Base-by-base conservation (phyloP, 2,888 invertebrate species). In the Drosophila quinaria region DNA sequence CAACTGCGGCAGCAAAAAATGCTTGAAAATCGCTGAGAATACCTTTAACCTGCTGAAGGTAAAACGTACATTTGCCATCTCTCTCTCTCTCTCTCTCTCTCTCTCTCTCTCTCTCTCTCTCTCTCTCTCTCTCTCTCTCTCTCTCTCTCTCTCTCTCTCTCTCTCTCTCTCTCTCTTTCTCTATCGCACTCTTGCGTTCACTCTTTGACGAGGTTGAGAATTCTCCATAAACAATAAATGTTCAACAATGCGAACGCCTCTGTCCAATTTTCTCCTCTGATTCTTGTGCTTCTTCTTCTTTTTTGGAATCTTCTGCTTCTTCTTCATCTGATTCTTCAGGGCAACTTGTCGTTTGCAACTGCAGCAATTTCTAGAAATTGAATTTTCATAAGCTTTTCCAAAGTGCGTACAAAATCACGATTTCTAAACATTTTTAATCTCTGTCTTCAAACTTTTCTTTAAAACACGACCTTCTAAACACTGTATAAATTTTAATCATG, bases 1-100 rank as follows among this genome's bases (percentile, higher is more conserved):
- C 35, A 74, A 70, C 47, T 71, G 78, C 74, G 70, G 39, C 85
- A 80, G 88, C 81, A 77, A 51, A 84, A 88, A 76, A 68, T 47
- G 60, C 41, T 59, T 35, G 50, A 75, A 78, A 67, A 70, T 55
- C 67, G 73, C 71, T 69, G 76, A 74, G 70, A 65, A 60, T 72
- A 68, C 65, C 68, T 68, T 77, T 66, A 58, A 37, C 58, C 46
- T 56, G 51, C 31, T 15, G 50, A 63, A 63, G 47, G 42, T 37
- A 41, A 49, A 31, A 17, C 44, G 19, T 46, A 31, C 5, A n/a
- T 5, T 11, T 3, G 8, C 22, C 6, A 4, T 10, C 11, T 25
- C 19, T 17, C 44, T 6, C 42, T 4, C 13, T 1, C 54, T 15
- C 29, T 19, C 22, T 11, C 15, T 11, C 64, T 42, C 11, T 54